These are phyloP conservation scores for Folsomia manolachei DNA, from an alignment of 2,888 invertebrate genomes.

Conservation along the genomic window DNA sequence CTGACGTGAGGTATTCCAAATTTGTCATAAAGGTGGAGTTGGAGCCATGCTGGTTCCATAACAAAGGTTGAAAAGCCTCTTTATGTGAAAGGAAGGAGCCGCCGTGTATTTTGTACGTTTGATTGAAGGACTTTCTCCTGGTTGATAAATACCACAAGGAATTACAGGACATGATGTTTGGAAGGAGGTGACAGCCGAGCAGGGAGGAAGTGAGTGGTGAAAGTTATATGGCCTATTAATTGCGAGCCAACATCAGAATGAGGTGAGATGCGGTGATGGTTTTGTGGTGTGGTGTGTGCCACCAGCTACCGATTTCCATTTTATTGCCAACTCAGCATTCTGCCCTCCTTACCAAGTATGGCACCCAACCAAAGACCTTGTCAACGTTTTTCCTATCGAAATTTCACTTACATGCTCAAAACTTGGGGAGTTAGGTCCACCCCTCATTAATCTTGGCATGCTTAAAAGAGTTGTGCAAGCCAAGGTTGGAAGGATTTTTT, in stretches of 20 bases:
- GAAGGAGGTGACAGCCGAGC: background rate
- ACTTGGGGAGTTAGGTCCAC: background rate
- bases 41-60: background rate
- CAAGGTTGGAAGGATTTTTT: too few relatives aligned
- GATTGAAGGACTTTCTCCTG: background rate
- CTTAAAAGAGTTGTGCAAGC: too few relatives aligned
- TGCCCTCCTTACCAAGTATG: background rate
- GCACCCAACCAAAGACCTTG: slow-evolving; percentile 17
- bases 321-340: slow-evolving; percentile 19
- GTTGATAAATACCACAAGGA: background rate
- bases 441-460: background rate
- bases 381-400: slow-evolving; percentile 1
- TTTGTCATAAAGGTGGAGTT: background rate
- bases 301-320: background rate
- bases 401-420: slow-evolving; percentile 3
- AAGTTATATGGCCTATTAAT: slow-evolving; percentile 6
- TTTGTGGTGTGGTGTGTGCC: slow-evolving; percentile 1
- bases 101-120: background rate
- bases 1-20: background rate
- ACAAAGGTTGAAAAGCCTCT: background rate
- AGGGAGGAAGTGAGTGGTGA: background rate
- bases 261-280: too few relatives aligned
- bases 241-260: background rate
- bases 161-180: background rate
- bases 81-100: background rate